Percentiles rank a stretch among this genome's conserved stretches.
Conservation (phyloP, 2,113 vertebrate species). For the Leuciscus idus region DNA sequence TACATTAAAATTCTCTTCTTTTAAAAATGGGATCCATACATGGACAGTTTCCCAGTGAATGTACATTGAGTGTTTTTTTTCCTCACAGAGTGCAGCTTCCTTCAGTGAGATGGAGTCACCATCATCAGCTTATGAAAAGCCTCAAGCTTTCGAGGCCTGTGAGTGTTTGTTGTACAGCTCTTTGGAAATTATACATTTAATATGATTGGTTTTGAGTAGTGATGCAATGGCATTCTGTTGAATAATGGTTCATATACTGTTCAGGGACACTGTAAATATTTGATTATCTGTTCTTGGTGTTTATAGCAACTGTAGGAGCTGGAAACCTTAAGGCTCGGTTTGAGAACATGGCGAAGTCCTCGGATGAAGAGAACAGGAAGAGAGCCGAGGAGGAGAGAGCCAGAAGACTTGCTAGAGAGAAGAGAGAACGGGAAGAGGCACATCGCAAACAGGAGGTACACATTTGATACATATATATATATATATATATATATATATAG, state of each 20-base stretch:
- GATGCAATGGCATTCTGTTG: not conserved
- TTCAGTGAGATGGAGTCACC: constrained; percentile 87
- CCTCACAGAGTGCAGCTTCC: constrained; percentile 80
- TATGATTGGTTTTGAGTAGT: not conserved
- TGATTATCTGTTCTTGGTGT: not conserved
- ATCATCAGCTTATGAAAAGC: constrained; percentile 84
- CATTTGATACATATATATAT: not conserved
- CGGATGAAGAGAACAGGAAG: constrained; percentile 80
- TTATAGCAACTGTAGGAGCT: constrained; percentile 72
- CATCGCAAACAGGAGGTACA: constrained; percentile 67
- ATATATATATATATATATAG: not conserved
- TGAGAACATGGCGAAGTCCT: constrained; percentile 85
- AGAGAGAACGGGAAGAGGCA: constrained; percentile 72
- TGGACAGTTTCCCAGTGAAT: not conserved
- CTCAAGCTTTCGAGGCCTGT: constrained; percentile 85
- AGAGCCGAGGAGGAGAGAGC: constrained; percentile 76
- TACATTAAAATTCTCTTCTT: too few species aligned
- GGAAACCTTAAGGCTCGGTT: constrained; percentile 87
- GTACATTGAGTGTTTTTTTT: not conserved
- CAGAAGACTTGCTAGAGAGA: constrained; percentile 75
- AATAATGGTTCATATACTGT: not conserved
- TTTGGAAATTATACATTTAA: not conserved
- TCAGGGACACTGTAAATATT: not conserved
- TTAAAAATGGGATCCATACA: not conserved
- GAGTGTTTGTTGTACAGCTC: constrained; percentile 59